Evolutionary conservation across 2,888 invertebrate species (phyloP).

Genomic region (Dascillus cervinus): DNA sequence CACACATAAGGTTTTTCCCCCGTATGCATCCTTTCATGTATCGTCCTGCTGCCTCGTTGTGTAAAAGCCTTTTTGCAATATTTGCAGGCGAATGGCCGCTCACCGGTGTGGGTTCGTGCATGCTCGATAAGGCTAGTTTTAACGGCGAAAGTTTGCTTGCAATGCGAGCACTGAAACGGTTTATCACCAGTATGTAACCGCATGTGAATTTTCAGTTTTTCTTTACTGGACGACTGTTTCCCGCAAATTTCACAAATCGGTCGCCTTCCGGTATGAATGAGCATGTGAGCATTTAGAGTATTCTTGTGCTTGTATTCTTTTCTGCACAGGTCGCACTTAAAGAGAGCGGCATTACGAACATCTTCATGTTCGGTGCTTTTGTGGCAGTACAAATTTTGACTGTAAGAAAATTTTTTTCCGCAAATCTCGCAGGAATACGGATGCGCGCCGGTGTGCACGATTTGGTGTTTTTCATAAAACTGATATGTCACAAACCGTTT

Average conservation of each 20-base stretch:
- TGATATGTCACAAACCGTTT: background rate
- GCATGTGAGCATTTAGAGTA: slow-evolving; percentile 33
- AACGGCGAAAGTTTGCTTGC: slow-evolving; percentile 39
- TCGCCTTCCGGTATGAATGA: slow-evolving; percentile 43
- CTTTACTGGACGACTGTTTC: slow-evolving; percentile 34
- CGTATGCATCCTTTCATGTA: slow-evolving; percentile 18
- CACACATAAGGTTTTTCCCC: slow-evolving; percentile 39
- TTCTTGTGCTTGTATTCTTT: slow-evolving; percentile 35
- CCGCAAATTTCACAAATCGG: slow-evolving; percentile 40
- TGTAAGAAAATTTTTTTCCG: slow-evolving; percentile 47
- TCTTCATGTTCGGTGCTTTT: slow-evolving; percentile 44
- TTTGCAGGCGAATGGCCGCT: slow-evolving; percentile 31
- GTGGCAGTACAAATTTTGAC: slow-evolving; percentile 48
- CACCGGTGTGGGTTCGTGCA: slow-evolving; percentile 41
- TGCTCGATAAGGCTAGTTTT: slow-evolving; percentile 46
- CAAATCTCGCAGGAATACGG: slow-evolving; percentile 32
- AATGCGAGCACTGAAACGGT: slow-evolving; percentile 22
- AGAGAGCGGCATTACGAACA: slow-evolving; percentile 34
- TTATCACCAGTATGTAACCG: slow-evolving; percentile 39
- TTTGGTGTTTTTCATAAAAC: background rate
- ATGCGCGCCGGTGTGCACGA: slow-evolving; percentile 43
- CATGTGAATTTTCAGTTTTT: slow-evolving; percentile 35
- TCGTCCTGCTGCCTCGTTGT: slow-evolving; percentile 16
- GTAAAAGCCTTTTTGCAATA: slow-evolving; percentile 19
- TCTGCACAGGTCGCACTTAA: slow-evolving; percentile 38